Conservation (phyloP, 1,140 invertebrate genomes). For the Drosophila equinoxialis region DNA sequence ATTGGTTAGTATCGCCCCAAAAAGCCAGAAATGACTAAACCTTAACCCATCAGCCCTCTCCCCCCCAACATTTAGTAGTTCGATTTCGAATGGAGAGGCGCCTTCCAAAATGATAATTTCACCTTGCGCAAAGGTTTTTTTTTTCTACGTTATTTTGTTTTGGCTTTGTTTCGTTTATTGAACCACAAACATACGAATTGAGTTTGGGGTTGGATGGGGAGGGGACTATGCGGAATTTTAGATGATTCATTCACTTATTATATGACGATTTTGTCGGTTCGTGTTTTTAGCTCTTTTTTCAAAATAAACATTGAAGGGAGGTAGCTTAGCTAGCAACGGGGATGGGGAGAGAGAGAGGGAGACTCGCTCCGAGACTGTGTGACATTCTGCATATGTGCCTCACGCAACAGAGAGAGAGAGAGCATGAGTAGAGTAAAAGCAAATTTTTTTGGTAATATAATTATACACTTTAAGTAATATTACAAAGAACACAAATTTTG, state of each 20-base stretch:
- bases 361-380: not conserved
- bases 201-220: conserved; percentile 31
- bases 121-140: conserved; percentile 76
- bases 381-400: conserved; percentile 43
- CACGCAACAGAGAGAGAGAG: conserved; percentile 28
- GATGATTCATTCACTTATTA: conserved; percentile 55
- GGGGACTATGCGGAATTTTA: conserved; percentile 68
- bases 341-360: no score
- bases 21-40: conserved; percentile 51
- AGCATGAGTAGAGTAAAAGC: conserved; percentile 28
- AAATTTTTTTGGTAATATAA: conserved; percentile 55
- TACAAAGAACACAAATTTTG: conserved; percentile 36
- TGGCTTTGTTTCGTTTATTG: conserved; percentile 70
- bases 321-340: conserved; percentile 7
- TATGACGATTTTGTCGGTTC: conserved; percentile 39
- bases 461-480: conserved; percentile 49
- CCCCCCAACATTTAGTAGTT: conserved; percentile 47
- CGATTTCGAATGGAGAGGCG: conserved; percentile 46
- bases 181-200: conserved; percentile 53
- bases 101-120: conserved; percentile 63
- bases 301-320: conserved; percentile 37
- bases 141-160: conserved; percentile 46
- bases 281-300: conserved; percentile 57
- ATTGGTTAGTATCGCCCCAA: conserved; percentile 32
- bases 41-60: conserved; percentile 14